These are phyloP conservation scores for Trisateles emortualis DNA, from an alignment of 2,888 invertebrate species.

Conservation along the genomic window DNA sequence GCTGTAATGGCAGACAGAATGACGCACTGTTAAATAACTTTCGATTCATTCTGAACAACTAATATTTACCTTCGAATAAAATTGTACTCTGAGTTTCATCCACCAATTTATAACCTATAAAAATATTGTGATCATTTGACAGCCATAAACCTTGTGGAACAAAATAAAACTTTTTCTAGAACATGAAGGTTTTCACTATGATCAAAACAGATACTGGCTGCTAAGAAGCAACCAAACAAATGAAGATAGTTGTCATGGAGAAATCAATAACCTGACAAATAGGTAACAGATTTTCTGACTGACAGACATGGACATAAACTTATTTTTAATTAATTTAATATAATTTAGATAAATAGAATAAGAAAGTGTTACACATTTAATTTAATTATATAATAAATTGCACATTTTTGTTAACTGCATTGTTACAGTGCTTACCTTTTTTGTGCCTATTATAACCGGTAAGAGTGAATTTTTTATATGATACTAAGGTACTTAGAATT, in stretches of 20 bases:
- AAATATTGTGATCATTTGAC: conserved; percentile 21
- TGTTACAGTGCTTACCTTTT: conserved; percentile 31
- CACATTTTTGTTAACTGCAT: conserved; percentile 28
- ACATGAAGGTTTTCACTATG: background rate
- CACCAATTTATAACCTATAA: conserved; percentile 64
- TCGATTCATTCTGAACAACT: background rate
- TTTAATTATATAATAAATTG: conserved; percentile 25
- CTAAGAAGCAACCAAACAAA: conserved; percentile 48
- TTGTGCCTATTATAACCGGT: conserved; percentile 7
- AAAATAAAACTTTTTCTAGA: background rate
- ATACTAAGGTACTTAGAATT: background rate
- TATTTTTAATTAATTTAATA: conserved; percentile 36
- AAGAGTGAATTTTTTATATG: background rate
- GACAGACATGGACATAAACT: conserved; percentile 27
- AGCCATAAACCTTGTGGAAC: background rate
- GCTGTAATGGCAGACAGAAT: no score
- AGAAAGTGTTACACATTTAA: conserved; percentile 31
- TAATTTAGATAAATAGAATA: conserved; percentile 27
- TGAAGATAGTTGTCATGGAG: conserved; percentile 63
- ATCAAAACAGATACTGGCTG: conserved; percentile 25
- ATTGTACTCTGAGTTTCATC: conserved; percentile 75
- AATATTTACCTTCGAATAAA: conserved; percentile 70
- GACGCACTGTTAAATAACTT: no score
- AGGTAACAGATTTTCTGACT: conserved; percentile 35
- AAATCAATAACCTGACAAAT: conserved; percentile 55